Base-by-base conservation (phyloP, 2,888 invertebrate genomes). In the Drosophila melanosoma region DNA sequence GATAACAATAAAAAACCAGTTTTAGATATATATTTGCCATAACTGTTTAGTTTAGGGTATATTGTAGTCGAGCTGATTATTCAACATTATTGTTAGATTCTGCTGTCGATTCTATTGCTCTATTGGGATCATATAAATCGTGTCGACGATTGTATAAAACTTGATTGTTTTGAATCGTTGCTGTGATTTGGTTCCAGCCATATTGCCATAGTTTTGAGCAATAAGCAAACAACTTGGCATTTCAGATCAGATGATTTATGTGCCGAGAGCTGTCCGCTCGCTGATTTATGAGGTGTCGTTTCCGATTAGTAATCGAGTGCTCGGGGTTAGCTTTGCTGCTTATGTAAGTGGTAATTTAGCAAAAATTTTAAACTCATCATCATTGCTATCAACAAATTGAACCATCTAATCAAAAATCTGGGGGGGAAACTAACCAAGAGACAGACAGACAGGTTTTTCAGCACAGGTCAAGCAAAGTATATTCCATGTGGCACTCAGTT, bases 261-360 rank as follows among this genome's bases (percentile, higher is more conserved):
- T 52, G 82, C 61, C 35, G 64, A 42, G 64, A 65, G 45, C 45
- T 45, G 45, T 45, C 61, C 48, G 64, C 52, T 69, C 11, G 20
- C 7, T 87, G 89, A 84, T 84, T 84, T 87, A 89, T 81, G 76
- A 84, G 76, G 87, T 84, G 84, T 87, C 84, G 83, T 58, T 58
- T 38, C 73, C 87, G 84, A 84, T 84, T 87, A 89, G 76, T 74
- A 69, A 53, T 52, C 66, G 81, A 73, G 74, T 88, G 73, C 57
- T 60, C 59, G 74, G 83, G 78, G 81, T 75, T 81, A 72, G 52
- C 51, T 51, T 48, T 20, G 38, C 20, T n/a, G 45, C 57, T 72
- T 70, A 70, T 69, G 67, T 64, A 81, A 65, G 59, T 59, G 81
- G 81, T 81, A 49, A 26, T 49, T 51, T 29, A 11, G 26, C 51